A percentile compares a stretch with the other conserved stretches of the same genome.
These are phyloP conservation scores for Megalonaias nervosa DNA, from an alignment of 1,140 invertebrate genomes.

Conservation along the genomic window DNA sequence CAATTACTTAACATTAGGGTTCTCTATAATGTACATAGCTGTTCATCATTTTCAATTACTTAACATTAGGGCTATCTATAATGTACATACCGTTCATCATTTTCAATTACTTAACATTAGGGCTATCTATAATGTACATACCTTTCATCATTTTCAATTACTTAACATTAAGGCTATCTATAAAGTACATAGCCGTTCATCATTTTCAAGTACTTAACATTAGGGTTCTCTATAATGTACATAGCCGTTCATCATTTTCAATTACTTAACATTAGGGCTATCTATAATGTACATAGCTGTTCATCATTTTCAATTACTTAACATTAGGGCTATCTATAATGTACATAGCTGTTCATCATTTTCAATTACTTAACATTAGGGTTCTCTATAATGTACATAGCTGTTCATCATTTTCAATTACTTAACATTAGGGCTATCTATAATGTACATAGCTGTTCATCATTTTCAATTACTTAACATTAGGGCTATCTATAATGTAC, in stretches of 20 bases:
- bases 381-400: slow-evolving; percentile 58
- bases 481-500: neutral
- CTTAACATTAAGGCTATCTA: neutral
- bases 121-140: no score
- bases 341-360: slow-evolving; percentile 59
- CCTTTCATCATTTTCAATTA: no score
- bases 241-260: no score
- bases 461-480: slow-evolving; percentile 2
- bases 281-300: slow-evolving; percentile 68
- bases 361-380: no score
- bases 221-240: no score
- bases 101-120: no score
- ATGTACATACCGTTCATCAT: slow-evolving; percentile 70
- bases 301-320: slow-evolving; percentile 47
- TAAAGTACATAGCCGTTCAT: slow-evolving; percentile 70
- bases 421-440: no score
- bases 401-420: slow-evolving; percentile 63
- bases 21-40: no score
- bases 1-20: no score
- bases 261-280: neutral
- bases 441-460: slow-evolving; percentile 54
- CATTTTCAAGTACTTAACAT: slow-evolving; percentile 52
- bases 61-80: neutral
- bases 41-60: no score
- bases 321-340: no score